Evolutionary conservation across 2,113 vertebrate genomes (phyloP), one percentile per base, ranked within the genome.

Genomic region (Vimba vimba): DNA sequence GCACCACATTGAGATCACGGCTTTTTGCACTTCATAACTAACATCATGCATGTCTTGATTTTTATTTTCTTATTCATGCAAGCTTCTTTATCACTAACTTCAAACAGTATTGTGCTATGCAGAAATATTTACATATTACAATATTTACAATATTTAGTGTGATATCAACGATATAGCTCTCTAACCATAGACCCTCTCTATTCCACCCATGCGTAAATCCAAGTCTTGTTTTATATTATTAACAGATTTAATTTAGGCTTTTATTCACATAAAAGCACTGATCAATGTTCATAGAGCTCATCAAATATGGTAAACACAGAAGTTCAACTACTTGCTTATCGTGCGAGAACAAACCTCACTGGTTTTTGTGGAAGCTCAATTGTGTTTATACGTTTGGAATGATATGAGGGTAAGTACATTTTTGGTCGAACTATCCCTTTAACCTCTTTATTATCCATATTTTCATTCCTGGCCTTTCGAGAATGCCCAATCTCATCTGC

Each of bases 401-500:
- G 4, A 71, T 10, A 71, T 10, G 0, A 39, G 19, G 9, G 4
- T 6, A 4, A 27, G 43, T 47, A 47, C 6, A 25, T 77, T 77
- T 55, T 21, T 21, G 47, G 0, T 1, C 23, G 39, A 73, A 79
- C 50, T 6, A 27, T 21, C 52, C 30, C 21, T 71, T 60, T 68
- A 21, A 52, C 52, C 21, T 27, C 23, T n/a, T 30, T 60, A 43
- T 59, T 23, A 73, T 43, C 47, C 12, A 43, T 62, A 21, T 75
- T 83, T 47, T 23, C 17, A 43, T 87, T 71, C 17, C 12, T 82
- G 85, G 36, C 25, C 43, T 60, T 79, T 74, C 47, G 25, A 64
- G 71, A 60, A 36, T 69, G 36, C 76, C 68, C 71, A 68, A 85
- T 88, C 86, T 81, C 87, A 81, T 74, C 82, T 87, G 85, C 74